A percentile compares a stretch with the other conserved stretches of the same genome.
Evolutionary conservation across 37 sponge, comb jelly and placozoan species (phyloP).

Genomic region (Halisarca cf. caerulea): DNA sequence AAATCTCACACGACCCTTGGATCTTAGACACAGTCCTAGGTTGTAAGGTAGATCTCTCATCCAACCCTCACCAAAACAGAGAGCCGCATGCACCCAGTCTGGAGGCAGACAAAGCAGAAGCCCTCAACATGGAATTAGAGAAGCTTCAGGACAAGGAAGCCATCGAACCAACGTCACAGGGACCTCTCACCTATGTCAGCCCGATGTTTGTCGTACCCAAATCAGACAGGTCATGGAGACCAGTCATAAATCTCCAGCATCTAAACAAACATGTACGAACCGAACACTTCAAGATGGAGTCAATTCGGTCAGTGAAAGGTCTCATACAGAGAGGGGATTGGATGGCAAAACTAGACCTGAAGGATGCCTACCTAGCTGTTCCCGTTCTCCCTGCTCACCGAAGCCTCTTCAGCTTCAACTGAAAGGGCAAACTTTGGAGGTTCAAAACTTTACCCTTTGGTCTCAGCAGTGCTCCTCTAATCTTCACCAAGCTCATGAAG

Average conservation of each 20-base stretch:
- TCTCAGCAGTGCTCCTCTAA: slow-evolving; percentile 46
- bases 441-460: slow-evolving; percentile 60
- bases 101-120: not conserved
- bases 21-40: slow-evolving; percentile 39
- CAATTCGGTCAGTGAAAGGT: too few relatives aligned
- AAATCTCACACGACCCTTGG: slow-evolving; percentile 42
- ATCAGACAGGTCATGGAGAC: slow-evolving; percentile 44
- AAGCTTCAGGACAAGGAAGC: not conserved
- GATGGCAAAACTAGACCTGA: too few relatives aligned
- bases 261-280: too few relatives aligned
- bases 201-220: slow-evolving; percentile 54
- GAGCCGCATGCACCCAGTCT: not conserved
- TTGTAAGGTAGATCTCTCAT: slow-evolving; percentile 14
- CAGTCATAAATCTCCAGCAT: slow-evolving; percentile 59
- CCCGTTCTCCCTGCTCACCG: not conserved
- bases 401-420: slow-evolving; percentile 12
- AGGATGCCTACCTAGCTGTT: too few relatives aligned
- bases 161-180: not conserved
- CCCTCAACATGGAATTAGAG: not conserved
- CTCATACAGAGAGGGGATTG: too few relatives aligned
- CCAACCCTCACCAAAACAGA: not conserved
- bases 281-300: too few relatives aligned
- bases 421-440: not conserved
- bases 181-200: not conserved
- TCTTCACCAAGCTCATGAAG: slow-evolving; percentile 57